Percentiles rank a stretch among this genome's conserved stretches.
phyloP scores from a whole-genome alignment of 2,113 vertebrate genomes.

The Girardinichthys multiradiatus region DNA sequence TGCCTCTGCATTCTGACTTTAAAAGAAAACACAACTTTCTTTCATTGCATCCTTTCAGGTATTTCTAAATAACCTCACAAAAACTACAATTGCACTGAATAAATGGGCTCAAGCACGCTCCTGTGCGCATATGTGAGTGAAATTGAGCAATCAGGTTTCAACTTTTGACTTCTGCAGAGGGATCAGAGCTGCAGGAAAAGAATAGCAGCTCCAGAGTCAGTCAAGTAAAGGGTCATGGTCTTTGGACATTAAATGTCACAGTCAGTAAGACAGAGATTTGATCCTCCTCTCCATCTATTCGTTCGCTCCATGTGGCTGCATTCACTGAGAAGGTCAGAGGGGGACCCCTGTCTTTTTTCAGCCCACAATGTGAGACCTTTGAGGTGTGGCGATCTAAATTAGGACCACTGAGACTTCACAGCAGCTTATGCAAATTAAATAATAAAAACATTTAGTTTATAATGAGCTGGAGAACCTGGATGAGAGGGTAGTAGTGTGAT shows the following conservation, averaged over 20 bases:
- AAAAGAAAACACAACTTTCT: neutral
- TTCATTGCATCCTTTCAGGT: neutral
- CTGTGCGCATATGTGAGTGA: conserved; percentile 25
- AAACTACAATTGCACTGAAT: neutral
- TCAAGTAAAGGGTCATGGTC: conserved; percentile 79
- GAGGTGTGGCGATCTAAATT: conserved; percentile 24
- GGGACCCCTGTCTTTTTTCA: conserved; percentile 48
- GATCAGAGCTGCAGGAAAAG: conserved; percentile 19
- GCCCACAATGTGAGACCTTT: conserved; percentile 38
- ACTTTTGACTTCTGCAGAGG: conserved; percentile 18
- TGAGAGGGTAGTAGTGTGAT: neutral
- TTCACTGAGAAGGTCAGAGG: conserved; percentile 76
- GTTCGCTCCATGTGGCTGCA: conserved; percentile 48
- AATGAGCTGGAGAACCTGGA: neutral
- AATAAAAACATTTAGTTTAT: neutral
- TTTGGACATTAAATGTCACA: conserved; percentile 83
- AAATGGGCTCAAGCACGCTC: conserved; percentile 7
- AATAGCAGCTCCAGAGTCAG: conserved; percentile 34
- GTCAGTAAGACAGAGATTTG: conserved; percentile 75
- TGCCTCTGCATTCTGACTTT: neutral
- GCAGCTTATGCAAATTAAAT: neutral
- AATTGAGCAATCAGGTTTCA: conserved; percentile 7
- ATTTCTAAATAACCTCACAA: conserved; percentile 11
- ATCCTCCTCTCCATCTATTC: conserved; percentile 53
- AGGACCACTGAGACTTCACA: conserved; percentile 1